Percentiles rank a stretch among this genome's conserved stretches.
Evolutionary conservation across 2,797 vertebrate genomes (phyloP).

Genomic region (Manis pentadactyla): DNA sequence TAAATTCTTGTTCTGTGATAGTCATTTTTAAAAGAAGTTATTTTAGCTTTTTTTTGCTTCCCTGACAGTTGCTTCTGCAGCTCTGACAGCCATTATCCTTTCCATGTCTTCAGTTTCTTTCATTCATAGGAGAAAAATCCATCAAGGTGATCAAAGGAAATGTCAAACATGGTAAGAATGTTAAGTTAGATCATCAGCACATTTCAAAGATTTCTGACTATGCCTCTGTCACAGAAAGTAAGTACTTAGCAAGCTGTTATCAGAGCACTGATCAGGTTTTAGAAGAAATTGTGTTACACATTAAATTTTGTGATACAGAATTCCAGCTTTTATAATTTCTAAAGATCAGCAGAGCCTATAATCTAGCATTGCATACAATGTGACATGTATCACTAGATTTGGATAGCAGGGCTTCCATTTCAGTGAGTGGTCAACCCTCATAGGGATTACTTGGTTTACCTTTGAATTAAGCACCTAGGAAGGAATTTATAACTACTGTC

Average conservation of each 20-base stretch:
- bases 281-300: background rate
- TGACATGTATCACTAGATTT: background rate
- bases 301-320: background rate
- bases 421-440: background rate
- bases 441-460: background rate
- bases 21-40: background rate
- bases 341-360: background rate
- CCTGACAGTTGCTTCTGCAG: background rate
- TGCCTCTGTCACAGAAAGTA: background rate
- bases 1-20: background rate
- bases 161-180: constrained; percentile 26
- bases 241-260: background rate
- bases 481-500: background rate
- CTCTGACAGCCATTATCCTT: background rate
- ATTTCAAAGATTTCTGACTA: background rate
- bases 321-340: background rate
- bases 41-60: background rate
- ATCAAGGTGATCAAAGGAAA: constrained; percentile 59
- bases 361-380: background rate
- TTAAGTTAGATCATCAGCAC: background rate
- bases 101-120: constrained; percentile 33
- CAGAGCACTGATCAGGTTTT: background rate
- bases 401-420: background rate
- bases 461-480: background rate
- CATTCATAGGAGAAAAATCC: constrained; percentile 5